These are phyloP conservation scores for Cryptus viduatorius DNA, from an alignment of 2,888 invertebrate genomes.

Conservation along the genomic window DNA sequence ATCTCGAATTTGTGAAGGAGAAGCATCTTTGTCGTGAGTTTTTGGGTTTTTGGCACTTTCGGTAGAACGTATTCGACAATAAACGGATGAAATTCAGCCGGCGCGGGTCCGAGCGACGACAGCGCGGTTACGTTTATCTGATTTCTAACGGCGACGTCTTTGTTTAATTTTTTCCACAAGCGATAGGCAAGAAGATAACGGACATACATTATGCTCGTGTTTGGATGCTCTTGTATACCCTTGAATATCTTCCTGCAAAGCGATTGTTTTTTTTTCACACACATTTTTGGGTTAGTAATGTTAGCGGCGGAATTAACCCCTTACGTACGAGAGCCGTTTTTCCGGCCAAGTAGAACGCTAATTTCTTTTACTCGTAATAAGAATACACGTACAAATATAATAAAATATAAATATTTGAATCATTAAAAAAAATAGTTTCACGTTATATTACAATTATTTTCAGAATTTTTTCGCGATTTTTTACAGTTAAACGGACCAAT, in stretches of 20 bases:
- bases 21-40: conserved; percentile 76
- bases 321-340: neutral
- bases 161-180: conserved; percentile 82
- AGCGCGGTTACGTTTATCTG: conserved; percentile 78
- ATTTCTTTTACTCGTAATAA: too few relatives aligned
- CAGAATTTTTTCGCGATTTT: too few relatives aligned
- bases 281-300: conserved; percentile 30
- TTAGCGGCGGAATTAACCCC: neutral
- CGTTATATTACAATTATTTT: too few relatives aligned
- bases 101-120: conserved; percentile 76
- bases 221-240: conserved; percentile 77
- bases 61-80: conserved; percentile 79
- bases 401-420: too few relatives aligned
- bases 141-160: conserved; percentile 75
- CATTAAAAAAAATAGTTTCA: too few relatives aligned
- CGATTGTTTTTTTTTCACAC: conserved; percentile 3
- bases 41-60: conserved; percentile 78
- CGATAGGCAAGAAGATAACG: conserved; percentile 82
- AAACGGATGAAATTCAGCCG: conserved; percentile 75
- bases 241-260: conserved; percentile 81
- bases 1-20: conserved; percentile 79
- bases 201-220: conserved; percentile 78
- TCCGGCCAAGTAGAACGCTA: too few relatives aligned
- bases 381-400: too few relatives aligned
- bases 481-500: too few relatives aligned